These are phyloP conservation scores for Ochotona princeps DNA, from an alignment of 2,113 vertebrate genomes.

Conservation along the genomic window DNA sequence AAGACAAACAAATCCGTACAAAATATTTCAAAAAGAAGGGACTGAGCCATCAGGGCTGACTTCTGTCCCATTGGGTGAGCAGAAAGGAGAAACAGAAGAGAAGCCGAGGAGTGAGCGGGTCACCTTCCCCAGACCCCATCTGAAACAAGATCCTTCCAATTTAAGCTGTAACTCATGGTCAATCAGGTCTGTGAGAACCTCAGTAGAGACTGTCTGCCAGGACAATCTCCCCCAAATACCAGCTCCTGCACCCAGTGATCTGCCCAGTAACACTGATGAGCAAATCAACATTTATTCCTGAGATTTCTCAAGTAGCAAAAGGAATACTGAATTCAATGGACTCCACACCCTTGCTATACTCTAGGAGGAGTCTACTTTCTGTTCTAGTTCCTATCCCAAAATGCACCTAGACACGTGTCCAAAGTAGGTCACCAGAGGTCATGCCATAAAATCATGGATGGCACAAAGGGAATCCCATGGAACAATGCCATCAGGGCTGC, in stretches of 20 bases:
- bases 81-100: neutral
- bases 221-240: neutral
- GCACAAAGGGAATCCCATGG: neutral
- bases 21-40: neutral
- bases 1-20: neutral
- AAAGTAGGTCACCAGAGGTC: neutral
- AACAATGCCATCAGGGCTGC: too few relatives aligned
- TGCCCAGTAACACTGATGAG: neutral
- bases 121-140: neutral
- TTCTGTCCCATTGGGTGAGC: too few relatives aligned
- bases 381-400: neutral
- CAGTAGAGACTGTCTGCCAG: neutral
- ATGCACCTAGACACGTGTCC: accelerated
- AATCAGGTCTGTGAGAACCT: neutral
- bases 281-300: neutral
- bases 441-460: neutral
- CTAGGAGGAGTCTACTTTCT: neutral
- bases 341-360: neutral
- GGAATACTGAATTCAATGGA: neutral
- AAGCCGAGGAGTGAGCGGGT: too few relatives aligned
- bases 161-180: neutral
- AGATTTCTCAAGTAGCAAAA: neutral
- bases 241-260: accelerated
- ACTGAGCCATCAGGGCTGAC: neutral
- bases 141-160: neutral